Evolutionary conservation across 2,888 invertebrate species (phyloP), one percentile per base, ranked within the genome.

Genomic region (Teleogryllus oceanicus): DNA sequence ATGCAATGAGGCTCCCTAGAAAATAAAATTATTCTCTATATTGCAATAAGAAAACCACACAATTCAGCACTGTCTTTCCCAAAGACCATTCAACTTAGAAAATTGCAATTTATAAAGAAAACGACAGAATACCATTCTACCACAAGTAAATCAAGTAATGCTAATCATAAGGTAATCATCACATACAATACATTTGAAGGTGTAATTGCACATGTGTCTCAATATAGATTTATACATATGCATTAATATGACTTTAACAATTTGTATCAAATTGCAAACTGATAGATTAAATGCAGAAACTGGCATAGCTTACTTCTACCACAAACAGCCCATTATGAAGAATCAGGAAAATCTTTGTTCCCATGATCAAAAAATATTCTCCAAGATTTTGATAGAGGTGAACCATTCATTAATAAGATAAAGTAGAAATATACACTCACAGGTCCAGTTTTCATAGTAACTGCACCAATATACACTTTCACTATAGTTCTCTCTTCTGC

Each of bases 271-370:
- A 62, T 62, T 62, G n/a, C 62, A 62, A 62, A 62, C 13, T 62
- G 62, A 62, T 62, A 62, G 62, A 62, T 62, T 37, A 37, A 37
- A 37, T 62, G 62, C 62, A 62, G n/a, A 62, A 62, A 62, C 13
- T n/a, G n/a, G 62, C 62, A 62, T 62, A 62, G 62, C n/a, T 62
- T 62, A 62, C 62, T 62, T 62, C 62, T 62, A 62, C 62, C n/a
- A 62, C n/a, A 62, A 62, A 62, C n/a, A 18, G n/a, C 13, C 62
- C 62, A 62, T n/a, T n/a, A 62, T 18, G 62, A 62, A 62, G 13
- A 62, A 62, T 12, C 62, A 62, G 16, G 37, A 62, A 62, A 62
- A 18, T 62, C 8, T n/a, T 62, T 62, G 16, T 62, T 37, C 37
- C 62, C 62, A 62, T 18, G n/a, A 62, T 62, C 13, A 62, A 62